A percentile compares a stretch with the other conserved stretches of the same genome.
These are phyloP conservation scores for Busseola fusca DNA, from an alignment of 2,888 invertebrate genomes.

Conservation along the genomic window DNA sequence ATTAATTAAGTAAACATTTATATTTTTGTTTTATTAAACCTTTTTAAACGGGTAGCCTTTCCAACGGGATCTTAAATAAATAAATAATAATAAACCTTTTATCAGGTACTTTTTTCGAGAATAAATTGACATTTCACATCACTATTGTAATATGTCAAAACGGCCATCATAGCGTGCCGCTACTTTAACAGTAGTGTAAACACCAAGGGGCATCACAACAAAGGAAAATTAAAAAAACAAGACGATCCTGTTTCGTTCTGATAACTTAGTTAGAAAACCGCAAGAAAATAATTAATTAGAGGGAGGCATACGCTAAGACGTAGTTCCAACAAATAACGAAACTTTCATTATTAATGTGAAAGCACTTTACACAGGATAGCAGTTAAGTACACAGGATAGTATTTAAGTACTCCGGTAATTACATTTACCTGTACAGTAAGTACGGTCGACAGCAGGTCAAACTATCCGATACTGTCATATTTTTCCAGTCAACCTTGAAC, in stretches of 20 bases:
- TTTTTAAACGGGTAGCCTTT: no score
- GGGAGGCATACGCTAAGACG: constrained; percentile 39
- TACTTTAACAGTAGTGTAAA: background rate
- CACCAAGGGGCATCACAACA: background rate
- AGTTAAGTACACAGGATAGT: constrained; percentile 21
- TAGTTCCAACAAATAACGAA: constrained; percentile 47
- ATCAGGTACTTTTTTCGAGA: no score
- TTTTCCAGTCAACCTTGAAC: no score
- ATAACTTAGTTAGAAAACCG: constrained; percentile 41
- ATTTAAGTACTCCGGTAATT: constrained; percentile 47
- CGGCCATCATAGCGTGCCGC: no score
- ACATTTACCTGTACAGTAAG: constrained; percentile 25
- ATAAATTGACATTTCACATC: no score
- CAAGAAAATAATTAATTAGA: constrained; percentile 52
- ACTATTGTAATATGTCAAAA: no score
- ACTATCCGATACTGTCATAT: no score
- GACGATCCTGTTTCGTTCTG: constrained; percentile 14
- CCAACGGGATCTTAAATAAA: no score
- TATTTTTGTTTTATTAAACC: no score
- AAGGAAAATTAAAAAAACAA: constrained; percentile 14
- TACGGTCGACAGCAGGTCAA: no score
- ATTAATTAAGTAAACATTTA: no score
- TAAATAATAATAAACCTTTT: no score
- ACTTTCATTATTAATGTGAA: constrained; percentile 52
- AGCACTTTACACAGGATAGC: constrained; percentile 44